Evolutionary conservation across 2,113 vertebrate genomes (phyloP).

Genomic region (Sander vitreus): DNA sequence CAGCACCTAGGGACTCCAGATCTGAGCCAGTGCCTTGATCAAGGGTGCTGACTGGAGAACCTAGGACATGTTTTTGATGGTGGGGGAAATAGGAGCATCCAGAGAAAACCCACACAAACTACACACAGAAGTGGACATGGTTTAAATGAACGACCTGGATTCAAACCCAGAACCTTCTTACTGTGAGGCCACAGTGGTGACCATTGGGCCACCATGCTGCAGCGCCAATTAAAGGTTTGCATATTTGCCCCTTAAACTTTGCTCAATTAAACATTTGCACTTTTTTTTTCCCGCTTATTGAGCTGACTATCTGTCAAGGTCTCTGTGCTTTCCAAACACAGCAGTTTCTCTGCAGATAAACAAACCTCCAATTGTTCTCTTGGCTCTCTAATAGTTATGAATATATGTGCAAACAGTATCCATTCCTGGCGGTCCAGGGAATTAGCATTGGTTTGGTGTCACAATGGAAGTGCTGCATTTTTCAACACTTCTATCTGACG

Average conservation of each 20-base stretch:
- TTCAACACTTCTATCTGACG: conserved; percentile 24
- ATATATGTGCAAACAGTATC: conserved; percentile 43
- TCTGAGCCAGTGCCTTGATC: too few relatives aligned
- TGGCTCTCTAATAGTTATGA: conserved; percentile 22
- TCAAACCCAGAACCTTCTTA: too few relatives aligned
- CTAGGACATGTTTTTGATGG: too few relatives aligned
- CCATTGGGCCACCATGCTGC: too few relatives aligned
- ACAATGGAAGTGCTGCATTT: conserved; percentile 43
- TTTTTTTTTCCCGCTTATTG: conserved; percentile 49
- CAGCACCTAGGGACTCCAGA: too few relatives aligned
- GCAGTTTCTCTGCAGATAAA: conserved; percentile 58
- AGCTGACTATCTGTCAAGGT: conserved; percentile 53
- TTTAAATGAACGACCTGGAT: too few relatives aligned
- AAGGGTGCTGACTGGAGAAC: too few relatives aligned
- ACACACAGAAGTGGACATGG: too few relatives aligned
- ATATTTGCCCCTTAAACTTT: conserved; percentile 36
- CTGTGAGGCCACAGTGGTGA: too few relatives aligned
- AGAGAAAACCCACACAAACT: too few relatives aligned
- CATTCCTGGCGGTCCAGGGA: neutral
- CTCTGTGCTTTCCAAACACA: conserved; percentile 40
- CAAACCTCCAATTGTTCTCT: conserved; percentile 36
- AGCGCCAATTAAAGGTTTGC: conserved; percentile 12
- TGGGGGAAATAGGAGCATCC: too few relatives aligned
- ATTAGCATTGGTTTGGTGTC: conserved; percentile 46
- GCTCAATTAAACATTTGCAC: conserved; percentile 68